Evolutionary conservation across 2,797 vertebrate species (phyloP).

Genomic region (Myotis myotis): DNA sequence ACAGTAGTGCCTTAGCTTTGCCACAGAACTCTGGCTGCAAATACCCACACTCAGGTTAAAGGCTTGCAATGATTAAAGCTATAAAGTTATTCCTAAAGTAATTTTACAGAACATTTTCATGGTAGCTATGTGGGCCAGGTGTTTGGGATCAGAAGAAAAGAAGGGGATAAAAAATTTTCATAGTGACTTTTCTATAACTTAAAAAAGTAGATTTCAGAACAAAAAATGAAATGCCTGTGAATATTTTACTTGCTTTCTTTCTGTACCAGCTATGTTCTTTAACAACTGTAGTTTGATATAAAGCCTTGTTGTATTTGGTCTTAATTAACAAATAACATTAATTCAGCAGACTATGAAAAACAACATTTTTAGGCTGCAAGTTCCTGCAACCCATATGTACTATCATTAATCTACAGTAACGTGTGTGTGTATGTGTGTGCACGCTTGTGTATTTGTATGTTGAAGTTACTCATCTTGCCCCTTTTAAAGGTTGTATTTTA

Average conservation of each 20-base stretch:
- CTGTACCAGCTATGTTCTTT: conserved; percentile 46
- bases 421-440: not conserved
- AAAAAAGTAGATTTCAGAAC: conserved; percentile 48
- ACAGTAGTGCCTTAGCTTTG: not conserved
- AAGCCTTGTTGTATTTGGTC: conserved; percentile 51
- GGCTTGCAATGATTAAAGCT: not conserved
- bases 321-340: conserved; percentile 57
- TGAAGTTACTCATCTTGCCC: not conserved
- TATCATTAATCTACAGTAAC: conserved; percentile 29
- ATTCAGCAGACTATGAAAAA: conserved; percentile 49
- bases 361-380: conserved; percentile 42
- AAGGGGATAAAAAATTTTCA: conserved; percentile 42
- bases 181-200: not conserved
- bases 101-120: not conserved
- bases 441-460: not conserved
- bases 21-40: not conserved
- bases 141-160: not conserved
- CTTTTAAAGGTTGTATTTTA: conserved; percentile 56
- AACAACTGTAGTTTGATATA: conserved; percentile 50
- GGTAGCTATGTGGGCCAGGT: not conserved
- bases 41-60: not conserved
- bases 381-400: not conserved
- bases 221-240: conserved; percentile 35
- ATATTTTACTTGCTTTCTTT: conserved; percentile 59
- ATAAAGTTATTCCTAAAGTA: not conserved